Conservation (phyloP, 2,888 invertebrate species). For the Drosophila crucigera region DNA sequence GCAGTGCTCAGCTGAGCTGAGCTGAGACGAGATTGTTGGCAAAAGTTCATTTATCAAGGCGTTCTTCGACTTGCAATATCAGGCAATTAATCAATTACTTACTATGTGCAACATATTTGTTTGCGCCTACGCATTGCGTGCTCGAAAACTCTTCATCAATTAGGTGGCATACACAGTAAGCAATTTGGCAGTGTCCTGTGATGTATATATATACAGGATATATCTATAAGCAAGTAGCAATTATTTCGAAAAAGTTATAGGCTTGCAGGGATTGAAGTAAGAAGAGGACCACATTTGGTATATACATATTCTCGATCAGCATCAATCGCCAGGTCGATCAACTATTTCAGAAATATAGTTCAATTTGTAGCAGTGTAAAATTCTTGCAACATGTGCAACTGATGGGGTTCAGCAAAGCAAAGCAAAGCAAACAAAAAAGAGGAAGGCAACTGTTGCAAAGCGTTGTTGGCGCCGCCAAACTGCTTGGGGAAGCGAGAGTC, state of each 20-base stretch:
- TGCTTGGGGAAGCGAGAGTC: conserved; percentile 3
- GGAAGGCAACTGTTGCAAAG: conserved; percentile 3
- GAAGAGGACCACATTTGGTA: too few relatives aligned
- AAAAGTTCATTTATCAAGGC: conserved; percentile 60
- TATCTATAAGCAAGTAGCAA: too few relatives aligned
- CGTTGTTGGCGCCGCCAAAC: conserved; percentile 16
- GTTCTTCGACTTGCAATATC: background rate
- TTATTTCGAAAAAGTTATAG: background rate
- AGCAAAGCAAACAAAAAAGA: background rate
- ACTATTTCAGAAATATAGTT: background rate
- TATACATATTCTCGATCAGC: background rate
- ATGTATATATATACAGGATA: background rate
- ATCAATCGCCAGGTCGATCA: background rate
- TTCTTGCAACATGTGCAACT: conserved; percentile 64
- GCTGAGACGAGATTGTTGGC: conserved; percentile 4
- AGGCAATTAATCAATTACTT: conserved; percentile 57
- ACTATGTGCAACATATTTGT: conserved; percentile 57
- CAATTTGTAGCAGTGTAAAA: background rate
- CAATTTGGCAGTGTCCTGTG: background rate
- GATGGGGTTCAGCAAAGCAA: conserved; percentile 35
- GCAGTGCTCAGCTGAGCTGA: background rate
- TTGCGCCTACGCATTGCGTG: conserved; percentile 62
- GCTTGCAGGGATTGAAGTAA: background rate
- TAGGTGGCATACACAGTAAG: conserved; percentile 40
- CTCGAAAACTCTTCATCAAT: conserved; percentile 59